A percentile compares a stretch with the other conserved stretches of the same genome.
These are phyloP conservation scores for Eurytoma californica DNA, from an alignment of 2,888 invertebrate species.

Conservation along the genomic window DNA sequence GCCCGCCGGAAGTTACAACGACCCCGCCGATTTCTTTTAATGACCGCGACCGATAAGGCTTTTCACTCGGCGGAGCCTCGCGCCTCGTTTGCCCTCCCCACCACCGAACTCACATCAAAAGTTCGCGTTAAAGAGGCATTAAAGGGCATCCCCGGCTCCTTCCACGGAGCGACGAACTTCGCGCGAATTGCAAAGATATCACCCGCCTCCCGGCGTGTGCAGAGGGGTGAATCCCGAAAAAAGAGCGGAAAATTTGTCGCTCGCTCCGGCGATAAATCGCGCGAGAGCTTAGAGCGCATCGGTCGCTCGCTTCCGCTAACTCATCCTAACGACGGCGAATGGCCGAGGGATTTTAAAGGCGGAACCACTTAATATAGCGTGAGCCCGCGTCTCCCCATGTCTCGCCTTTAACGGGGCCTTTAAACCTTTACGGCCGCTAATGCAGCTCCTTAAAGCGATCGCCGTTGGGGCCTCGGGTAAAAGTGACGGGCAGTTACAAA, in stretches of 20 bases:
- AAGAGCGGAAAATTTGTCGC: slow-evolving; percentile 29
- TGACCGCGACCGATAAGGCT: slow-evolving; percentile 34
- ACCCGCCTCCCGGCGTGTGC: background rate
- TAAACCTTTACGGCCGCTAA: background rate
- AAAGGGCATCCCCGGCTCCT: slow-evolving; percentile 1
- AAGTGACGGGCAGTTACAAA: background rate
- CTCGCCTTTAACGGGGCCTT: slow-evolving; percentile 2
- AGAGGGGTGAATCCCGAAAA: background rate
- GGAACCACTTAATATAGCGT: slow-evolving; percentile 17
- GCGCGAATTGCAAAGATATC: slow-evolving; percentile 36
- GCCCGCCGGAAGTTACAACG: slow-evolving; percentile 40
- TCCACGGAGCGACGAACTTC: slow-evolving; percentile 9
- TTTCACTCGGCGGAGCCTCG: slow-evolving; percentile 33
- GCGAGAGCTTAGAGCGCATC: background rate
- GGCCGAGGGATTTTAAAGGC: background rate
- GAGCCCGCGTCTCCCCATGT: background rate
- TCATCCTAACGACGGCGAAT: slow-evolving; percentile 21
- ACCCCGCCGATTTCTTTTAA: slow-evolving; percentile 44
- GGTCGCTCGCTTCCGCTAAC: slow-evolving; percentile 26
- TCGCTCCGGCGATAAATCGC: slow-evolving; percentile 8
- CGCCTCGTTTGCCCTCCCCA: slow-evolving; percentile 32
- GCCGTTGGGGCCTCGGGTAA: background rate
- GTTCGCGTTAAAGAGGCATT: slow-evolving; percentile 32
- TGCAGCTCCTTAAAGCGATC: slow-evolving; percentile 12
- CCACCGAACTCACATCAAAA: slow-evolving; percentile 38